These are phyloP conservation scores for Periphyllus acericola DNA, from an alignment of 2,888 invertebrate genomes.

Conservation along the genomic window DNA sequence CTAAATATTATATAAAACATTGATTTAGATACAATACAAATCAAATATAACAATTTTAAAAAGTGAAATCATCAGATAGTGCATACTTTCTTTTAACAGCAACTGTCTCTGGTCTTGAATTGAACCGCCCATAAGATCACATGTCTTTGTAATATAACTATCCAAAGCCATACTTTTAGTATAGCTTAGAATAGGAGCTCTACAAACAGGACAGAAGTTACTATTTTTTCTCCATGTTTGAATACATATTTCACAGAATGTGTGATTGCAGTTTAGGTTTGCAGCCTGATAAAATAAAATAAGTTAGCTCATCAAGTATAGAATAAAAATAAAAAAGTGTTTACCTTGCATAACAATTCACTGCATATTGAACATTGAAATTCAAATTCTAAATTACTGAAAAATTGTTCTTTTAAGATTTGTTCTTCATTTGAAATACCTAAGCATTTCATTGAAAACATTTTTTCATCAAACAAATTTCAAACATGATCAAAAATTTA, in stretches of 20 bases:
- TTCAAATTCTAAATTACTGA: conserved; percentile 41
- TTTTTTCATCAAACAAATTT: background rate
- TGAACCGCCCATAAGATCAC: background rate
- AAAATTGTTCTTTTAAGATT: background rate
- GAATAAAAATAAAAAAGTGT: background rate
- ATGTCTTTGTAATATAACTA: conserved; percentile 13
- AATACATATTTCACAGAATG: conserved; percentile 35
- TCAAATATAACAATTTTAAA: background rate
- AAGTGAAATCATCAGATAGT: background rate
- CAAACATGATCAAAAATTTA: too few relatives aligned
- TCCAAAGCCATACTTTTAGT: background rate
- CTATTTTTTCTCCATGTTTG: background rate
- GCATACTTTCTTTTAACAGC: conserved; percentile 23
- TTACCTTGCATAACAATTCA: conserved; percentile 31
- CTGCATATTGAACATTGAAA: conserved; percentile 44
- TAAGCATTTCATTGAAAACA: background rate
- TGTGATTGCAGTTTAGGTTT: conserved; percentile 14
- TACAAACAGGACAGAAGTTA: conserved; percentile 25
- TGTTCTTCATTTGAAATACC: background rate
- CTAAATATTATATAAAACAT: too few relatives aligned
- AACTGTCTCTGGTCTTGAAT: conserved; percentile 2
- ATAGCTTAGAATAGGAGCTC: background rate
- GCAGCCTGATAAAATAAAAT: background rate
- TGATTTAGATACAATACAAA: too few relatives aligned
- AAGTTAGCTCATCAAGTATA: background rate